A percentile compares a stretch with the other conserved stretches of the same genome.
Evolutionary conservation across 2,113 vertebrate genomes (phyloP).

Genomic region (Ciconia maguari): DNA sequence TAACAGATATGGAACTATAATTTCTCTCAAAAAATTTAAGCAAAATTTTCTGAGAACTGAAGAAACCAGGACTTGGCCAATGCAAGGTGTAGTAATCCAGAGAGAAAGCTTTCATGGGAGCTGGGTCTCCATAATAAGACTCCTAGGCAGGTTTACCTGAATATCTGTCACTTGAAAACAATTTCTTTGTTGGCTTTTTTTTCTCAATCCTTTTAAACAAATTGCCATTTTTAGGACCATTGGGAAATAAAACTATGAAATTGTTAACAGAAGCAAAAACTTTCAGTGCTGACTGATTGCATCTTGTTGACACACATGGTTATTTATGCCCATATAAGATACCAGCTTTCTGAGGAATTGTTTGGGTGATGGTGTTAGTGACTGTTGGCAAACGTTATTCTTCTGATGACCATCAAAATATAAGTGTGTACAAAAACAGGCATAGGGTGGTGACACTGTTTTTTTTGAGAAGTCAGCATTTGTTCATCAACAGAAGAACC

Average conservation of each 20-base stretch:
- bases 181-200: not conserved
- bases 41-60: not conserved
- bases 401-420: not conserved
- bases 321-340: not conserved
- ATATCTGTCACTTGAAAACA: not conserved
- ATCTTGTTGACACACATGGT: not conserved
- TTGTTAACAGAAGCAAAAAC: not conserved
- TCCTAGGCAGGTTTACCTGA: not conserved
- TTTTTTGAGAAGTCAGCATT: not conserved
- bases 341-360: not conserved
- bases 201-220: not conserved
- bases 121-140: not conserved
- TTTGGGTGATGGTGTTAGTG: not conserved
- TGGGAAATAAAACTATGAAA: not conserved
- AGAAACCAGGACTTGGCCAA: not conserved
- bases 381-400: not conserved
- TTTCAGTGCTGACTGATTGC: not conserved
- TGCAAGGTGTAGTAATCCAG: not conserved
- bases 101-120: not conserved
- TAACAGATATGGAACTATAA: not conserved
- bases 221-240: not conserved
- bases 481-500: not conserved
- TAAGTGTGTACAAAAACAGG: not conserved
- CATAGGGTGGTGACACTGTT: not conserved
- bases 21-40: not conserved